Evolutionary conservation across 35 echinoderm and acorn worm genomes (phyloP), one percentile per base, ranked within the genome.

Genomic region (Lytechinus pictus): DNA sequence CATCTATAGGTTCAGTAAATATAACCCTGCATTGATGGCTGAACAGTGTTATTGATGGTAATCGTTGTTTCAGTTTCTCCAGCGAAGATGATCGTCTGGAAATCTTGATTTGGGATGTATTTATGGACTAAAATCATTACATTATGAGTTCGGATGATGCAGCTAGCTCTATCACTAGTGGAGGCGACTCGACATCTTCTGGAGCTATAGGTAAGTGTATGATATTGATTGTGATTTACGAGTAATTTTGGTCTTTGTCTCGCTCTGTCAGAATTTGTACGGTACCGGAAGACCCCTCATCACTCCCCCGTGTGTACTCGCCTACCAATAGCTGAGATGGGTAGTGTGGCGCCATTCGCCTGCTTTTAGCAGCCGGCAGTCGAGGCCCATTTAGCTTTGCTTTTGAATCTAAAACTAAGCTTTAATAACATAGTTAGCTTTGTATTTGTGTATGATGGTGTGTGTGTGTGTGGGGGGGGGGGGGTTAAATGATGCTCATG

Each of bases 91-190:
- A 44, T 33, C 88, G 52, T 33, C 14, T 90, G 24, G 52, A 90
- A 90, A 44, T 90, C 16, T 90, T 9, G 28, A 90, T 21, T 54
- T 90, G 88, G 88, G 88, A 90, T 90, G 88, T 90, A 90, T 52
- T 90, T 29, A 24, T 90, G 88, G 88, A 90, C 88, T 90, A 90
- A 90, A 89, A 27, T 95, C 33, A 66, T 52, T 72, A 27, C 95
- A 96, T 61, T 27, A 96, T 96, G 95, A 96, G 95, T 96, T 96
- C 95, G 89, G 95, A 96, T 54, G 95, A 96, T 72, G 89, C 91
- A 92, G 95, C 89, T 57, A 91, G 95, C 86, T 96, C 95, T 27
- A 89, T 96, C 61, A 91, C 95, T 19, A 96, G 95, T 96, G 95
- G 95, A 96, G 95, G 88, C 33, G 95, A 96, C 33, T 96, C 95